These are phyloP conservation scores for Troides aeacus DNA, from an alignment of 2,888 invertebrate genomes.

Conservation along the genomic window DNA sequence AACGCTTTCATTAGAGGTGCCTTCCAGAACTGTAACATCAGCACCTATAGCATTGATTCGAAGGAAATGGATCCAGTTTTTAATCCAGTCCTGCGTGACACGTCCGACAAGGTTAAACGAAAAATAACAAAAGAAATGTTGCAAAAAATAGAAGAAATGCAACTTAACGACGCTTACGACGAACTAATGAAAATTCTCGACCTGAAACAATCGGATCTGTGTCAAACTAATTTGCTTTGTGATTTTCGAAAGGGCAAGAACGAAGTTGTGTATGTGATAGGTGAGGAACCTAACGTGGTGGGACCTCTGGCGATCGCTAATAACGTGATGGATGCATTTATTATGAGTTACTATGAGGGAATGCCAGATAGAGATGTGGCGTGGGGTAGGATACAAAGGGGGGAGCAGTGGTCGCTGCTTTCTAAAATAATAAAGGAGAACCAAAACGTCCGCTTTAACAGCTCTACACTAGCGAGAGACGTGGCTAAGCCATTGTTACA, in stretches of 20 bases:
- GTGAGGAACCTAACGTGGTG: conserved; percentile 49
- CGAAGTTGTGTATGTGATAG: conserved; percentile 43
- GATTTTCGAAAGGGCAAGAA: conserved; percentile 45
- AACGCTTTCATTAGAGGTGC: conserved; percentile 52
- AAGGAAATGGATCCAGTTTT: conserved; percentile 51
- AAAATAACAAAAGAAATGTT: conserved; percentile 48
- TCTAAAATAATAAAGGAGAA: conserved; percentile 48
- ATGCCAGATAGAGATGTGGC: conserved; percentile 49
- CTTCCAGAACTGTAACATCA: conserved; percentile 53
- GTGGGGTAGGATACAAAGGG: conserved; percentile 54
- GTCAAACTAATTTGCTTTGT: conserved; percentile 48
- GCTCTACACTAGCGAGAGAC: conserved; percentile 46
- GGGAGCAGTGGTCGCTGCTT: conserved; percentile 50
- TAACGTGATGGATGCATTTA: conserved; percentile 52
- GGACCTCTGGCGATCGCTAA: conserved; percentile 54
- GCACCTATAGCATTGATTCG: conserved; percentile 43
- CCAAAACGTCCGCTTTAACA: conserved; percentile 56
- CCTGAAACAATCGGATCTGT: conserved; percentile 49
- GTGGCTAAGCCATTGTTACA: conserved; percentile 48
- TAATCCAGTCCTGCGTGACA: conserved; percentile 50
- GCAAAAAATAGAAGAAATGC: conserved; percentile 41
- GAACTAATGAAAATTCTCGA: conserved; percentile 53
- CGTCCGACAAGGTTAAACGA: conserved; percentile 40
- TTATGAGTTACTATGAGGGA: conserved; percentile 67
- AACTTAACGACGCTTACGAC: conserved; percentile 44